These are phyloP conservation scores for Cancer borealis DNA, from an alignment of 2,888 invertebrate species.

Conservation along the genomic window DNA sequence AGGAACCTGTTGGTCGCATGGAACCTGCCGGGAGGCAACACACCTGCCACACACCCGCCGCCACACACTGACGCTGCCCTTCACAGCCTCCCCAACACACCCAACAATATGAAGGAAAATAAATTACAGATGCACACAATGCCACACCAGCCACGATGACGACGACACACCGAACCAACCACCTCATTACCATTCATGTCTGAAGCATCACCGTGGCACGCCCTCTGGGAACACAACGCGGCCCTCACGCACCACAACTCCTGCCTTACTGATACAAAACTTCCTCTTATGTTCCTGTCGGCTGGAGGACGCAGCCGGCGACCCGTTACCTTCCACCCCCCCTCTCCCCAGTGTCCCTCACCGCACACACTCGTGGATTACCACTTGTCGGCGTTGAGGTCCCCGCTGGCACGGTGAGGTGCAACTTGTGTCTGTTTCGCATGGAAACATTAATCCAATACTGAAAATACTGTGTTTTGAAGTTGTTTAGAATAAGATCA, in stretches of 20 bases:
- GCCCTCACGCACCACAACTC: not conserved
- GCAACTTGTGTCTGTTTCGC: not conserved
- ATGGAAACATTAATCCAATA: not conserved
- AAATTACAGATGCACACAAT: not conserved
- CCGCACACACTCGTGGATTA: not conserved
- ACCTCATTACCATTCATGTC: not conserved
- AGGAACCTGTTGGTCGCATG: constrained; percentile 50
- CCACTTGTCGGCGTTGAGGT: constrained; percentile 12
- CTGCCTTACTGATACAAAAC: not conserved
- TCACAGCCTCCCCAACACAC: not conserved
- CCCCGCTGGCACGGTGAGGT: not conserved
- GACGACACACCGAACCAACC: not conserved
- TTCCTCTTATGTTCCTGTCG: constrained; percentile 7
- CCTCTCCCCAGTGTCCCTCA: not conserved
- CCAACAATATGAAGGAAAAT: not conserved
- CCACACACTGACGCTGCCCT: not conserved
- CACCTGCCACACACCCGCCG: not conserved
- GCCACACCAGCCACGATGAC: not conserved
- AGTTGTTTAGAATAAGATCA: not conserved
- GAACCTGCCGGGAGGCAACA: constrained; percentile 39
- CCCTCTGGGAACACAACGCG: constrained; percentile 9
- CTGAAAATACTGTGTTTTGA: not conserved
- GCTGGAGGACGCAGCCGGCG: not conserved
- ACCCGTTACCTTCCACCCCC: constrained; percentile 1
- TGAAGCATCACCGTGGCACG: not conserved